Evolutionary conservation across 2,888 invertebrate species (phyloP).

Genomic region (Gymnosoma rotundatum): DNA sequence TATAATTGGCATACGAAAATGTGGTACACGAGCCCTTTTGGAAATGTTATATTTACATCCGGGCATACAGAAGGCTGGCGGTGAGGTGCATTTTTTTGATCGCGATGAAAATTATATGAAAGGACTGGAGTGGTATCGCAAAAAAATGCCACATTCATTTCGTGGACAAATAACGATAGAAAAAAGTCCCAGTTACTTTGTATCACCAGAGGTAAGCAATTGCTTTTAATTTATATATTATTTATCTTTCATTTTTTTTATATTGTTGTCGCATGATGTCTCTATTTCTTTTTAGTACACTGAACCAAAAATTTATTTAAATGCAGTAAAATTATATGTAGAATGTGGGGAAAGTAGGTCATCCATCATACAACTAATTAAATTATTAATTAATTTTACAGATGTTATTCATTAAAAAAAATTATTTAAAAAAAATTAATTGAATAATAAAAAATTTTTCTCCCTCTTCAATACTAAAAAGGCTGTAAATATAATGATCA

Average conservation of each 20-base stretch:
- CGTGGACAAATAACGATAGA: conserved; percentile 97
- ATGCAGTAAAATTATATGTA: too few species aligned
- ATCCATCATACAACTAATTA: too few species aligned
- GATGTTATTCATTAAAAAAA: too few species aligned
- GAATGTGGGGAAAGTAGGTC: too few species aligned
- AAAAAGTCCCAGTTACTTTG: conserved; percentile 99
- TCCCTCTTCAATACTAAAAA: too few species aligned
- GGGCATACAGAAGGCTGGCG: conserved; percentile 94
- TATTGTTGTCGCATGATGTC: not conserved
- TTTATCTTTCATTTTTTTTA: not conserved
- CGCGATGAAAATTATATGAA: conserved; percentile 94
- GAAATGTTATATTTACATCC: conserved; percentile 98
- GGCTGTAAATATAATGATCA: too few species aligned
- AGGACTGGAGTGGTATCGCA: conserved; percentile 97
- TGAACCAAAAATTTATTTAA: too few species aligned
- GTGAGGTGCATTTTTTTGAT: conserved; percentile 99
- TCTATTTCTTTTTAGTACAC: not conserved
- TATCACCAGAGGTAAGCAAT: conserved; percentile 92
- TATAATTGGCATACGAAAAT: conserved; percentile 97
- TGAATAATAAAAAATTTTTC: too few species aligned
- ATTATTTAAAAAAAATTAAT: too few species aligned
- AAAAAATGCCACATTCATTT: conserved; percentile 96
- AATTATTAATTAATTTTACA: too few species aligned
- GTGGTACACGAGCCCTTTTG: conserved; percentile 96
- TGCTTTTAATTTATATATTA: conserved; percentile 32